Evolutionary conservation across 2,797 vertebrate species (phyloP).

Genomic region (Acanthopagrus latus): DNA sequence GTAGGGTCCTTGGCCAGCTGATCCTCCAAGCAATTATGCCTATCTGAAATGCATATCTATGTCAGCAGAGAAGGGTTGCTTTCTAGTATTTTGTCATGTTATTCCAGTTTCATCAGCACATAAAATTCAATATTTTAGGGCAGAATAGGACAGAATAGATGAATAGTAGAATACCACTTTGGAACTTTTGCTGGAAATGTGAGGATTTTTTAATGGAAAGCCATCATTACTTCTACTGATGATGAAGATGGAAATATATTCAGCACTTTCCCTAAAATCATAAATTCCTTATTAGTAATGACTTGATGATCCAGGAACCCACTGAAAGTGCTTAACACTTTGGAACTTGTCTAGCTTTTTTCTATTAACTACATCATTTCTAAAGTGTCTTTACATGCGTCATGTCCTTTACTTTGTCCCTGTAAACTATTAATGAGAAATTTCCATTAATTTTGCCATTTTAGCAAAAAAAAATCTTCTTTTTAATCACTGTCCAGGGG

Average conservation of each 20-base stretch:
- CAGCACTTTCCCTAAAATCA: conserved; percentile 13
- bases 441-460: not conserved
- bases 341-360: not conserved
- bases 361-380: not conserved
- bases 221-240: not conserved
- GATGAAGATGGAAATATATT: conserved; percentile 7
- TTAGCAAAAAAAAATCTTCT: not conserved
- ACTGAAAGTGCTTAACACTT: not conserved
- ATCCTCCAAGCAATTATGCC: conserved; percentile 47
- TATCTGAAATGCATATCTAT: conserved; percentile 48
- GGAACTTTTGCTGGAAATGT: not conserved
- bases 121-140: conserved; percentile 5
- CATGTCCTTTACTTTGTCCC: not conserved
- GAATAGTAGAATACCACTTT: not conserved
- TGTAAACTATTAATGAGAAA: not conserved
- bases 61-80: conserved; percentile 2
- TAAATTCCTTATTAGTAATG: conserved; percentile 10
- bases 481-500: conserved; percentile 11
- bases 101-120: conserved; percentile 22
- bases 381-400: not conserved
- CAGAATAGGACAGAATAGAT: not conserved
- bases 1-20: conserved; percentile 53
- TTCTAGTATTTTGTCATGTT: conserved; percentile 2
- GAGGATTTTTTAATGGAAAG: not conserved
- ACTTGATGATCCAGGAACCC: conserved; percentile 7